Conservation (phyloP, 2,113 vertebrate genomes). For the Ginglymostoma cirratum region DNA sequence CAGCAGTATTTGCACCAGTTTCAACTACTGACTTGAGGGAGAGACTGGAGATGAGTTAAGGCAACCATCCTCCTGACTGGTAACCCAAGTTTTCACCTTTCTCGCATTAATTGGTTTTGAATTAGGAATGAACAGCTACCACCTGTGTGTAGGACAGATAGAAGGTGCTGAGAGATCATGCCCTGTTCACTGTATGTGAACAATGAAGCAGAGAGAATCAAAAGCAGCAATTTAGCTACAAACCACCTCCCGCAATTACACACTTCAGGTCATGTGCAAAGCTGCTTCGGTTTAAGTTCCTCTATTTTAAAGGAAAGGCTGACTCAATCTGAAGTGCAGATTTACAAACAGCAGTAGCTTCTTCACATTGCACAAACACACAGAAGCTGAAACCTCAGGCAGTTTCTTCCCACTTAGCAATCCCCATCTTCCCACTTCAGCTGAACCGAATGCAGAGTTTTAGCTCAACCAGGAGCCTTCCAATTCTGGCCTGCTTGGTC, state of each 20-base stretch:
- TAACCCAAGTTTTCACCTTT: background rate
- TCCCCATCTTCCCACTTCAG: background rate
- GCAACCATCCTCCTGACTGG: background rate
- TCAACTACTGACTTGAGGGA: background rate
- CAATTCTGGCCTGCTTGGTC: background rate
- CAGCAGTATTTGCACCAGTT: background rate
- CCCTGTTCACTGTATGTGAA: too few relatives aligned
- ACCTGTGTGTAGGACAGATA: too few relatives aligned
- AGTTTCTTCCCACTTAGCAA: background rate
- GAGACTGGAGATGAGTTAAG: background rate
- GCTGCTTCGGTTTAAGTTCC: background rate
- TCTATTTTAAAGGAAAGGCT: background rate
- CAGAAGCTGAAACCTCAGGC: background rate
- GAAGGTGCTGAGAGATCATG: too few relatives aligned
- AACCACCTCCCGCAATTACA: background rate
- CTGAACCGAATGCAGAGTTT: background rate
- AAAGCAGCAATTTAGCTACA: background rate
- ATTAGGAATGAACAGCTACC: background rate
- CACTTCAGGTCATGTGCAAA: background rate
- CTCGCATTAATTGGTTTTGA: background rate
- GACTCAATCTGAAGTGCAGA: background rate
- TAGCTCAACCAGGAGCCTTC: background rate
- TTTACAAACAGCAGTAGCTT: background rate
- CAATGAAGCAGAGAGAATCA: background rate
- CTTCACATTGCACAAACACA: background rate